Base-by-base conservation (phyloP, 2,888 invertebrate species). In the Xylocampa areola region DNA sequence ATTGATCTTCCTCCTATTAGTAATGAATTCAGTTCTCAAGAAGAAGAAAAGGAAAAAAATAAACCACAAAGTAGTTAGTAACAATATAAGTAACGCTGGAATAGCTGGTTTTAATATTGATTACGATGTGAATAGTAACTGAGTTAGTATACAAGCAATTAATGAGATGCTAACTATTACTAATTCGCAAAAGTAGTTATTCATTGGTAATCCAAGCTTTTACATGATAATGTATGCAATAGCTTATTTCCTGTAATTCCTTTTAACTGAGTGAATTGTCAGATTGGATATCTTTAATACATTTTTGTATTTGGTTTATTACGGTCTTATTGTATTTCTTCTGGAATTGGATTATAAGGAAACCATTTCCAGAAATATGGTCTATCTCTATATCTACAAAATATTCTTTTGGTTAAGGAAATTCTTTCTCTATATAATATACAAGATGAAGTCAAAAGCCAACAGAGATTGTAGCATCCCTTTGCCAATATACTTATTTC, bases 1-100 rank as follows among this genome's bases (percentile, higher is more conserved):
- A 67, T 60, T 51, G 27, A 30, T 21, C 35, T 30, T 32, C 29
- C 6, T 10, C 0, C 32, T 25, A 52, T 48, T 27, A 44, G 14
- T n/a, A 6, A n/a, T 37, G 11, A 7, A 16, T 6, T 17, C 14
- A 29, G 0, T 52, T 44, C 30, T 23, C 0, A 7, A 6, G 10
- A 44, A 23, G 10, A 2, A 1, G n/a, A 23, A 35, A 29, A 29
- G n/a, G n/a, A n/a, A n/a, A n/a, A n/a, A n/a, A n/a, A n/a, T n/a
- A 49, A 32, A 10, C 4, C 2, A 17, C 7, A 23, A 33, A 4
- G 8, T 17, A 10, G 2, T 29, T 14, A 16, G 7, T 13, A 8
- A 27, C 8, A 11, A 2, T 1, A 23, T 7, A 1, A 6, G 33
- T 27, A 16, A 25, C 40, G 44, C 27, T 45, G 53, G 36, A 41